Conservation (phyloP, 2,797 vertebrate species). For the Falco berigora region DNA sequence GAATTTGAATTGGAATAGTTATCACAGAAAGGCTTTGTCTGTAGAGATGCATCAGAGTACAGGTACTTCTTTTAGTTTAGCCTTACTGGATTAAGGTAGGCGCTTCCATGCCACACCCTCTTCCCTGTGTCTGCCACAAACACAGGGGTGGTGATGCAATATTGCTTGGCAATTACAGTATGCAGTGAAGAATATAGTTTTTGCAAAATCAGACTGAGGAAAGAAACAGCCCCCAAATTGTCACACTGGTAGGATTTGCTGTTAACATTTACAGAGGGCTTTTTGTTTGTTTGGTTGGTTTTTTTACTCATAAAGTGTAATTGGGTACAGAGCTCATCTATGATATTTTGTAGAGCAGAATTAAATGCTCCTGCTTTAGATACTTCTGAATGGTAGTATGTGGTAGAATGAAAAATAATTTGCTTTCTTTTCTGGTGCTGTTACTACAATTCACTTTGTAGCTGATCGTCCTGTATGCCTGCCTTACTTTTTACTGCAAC, state of each 20-base stretch:
- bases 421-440: neutral
- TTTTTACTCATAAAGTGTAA: neutral
- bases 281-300: no score
- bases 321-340: neutral
- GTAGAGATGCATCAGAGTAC: neutral
- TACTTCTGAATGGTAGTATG: neutral
- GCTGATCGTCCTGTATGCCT: neutral
- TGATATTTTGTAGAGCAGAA: neutral
- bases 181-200: neutral
- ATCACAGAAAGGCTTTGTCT: neutral
- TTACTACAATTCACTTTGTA: neutral
- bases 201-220: neutral
- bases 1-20: neutral
- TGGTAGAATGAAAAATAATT: neutral
- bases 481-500: neutral
- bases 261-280: neutral
- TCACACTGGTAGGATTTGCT: neutral
- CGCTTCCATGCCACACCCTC: conserved; percentile 35
- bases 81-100: neutral
- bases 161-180: conserved; percentile 30
- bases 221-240: neutral
- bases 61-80: neutral
- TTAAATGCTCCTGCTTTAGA: neutral
- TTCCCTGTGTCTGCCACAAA: neutral
- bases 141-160: conserved; percentile 44